These are phyloP conservation scores for Ectemnius continuus DNA, from an alignment of 2,888 invertebrate species.

Conservation along the genomic window DNA sequence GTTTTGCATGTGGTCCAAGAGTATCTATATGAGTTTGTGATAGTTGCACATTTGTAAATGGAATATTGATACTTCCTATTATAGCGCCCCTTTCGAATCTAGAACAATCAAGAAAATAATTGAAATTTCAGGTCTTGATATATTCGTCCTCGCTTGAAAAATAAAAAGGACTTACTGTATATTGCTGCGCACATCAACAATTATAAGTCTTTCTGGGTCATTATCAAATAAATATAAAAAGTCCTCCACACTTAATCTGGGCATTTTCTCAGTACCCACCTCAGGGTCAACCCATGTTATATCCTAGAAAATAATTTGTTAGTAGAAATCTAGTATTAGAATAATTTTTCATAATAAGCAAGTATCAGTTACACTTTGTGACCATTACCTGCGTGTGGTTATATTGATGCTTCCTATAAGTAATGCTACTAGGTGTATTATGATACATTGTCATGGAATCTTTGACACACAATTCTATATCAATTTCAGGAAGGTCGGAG, in stretches of 20 bases:
- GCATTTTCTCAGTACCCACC: slow-evolving; percentile 76
- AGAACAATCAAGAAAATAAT: slow-evolving; percentile 42
- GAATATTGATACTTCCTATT: slow-evolving; percentile 91
- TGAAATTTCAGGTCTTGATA: slow-evolving; percentile 27
- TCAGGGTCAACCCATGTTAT: slow-evolving; percentile 72
- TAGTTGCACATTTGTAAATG: slow-evolving; percentile 88
- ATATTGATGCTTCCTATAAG: slow-evolving; percentile 88
- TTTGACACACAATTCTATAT: slow-evolving; percentile 94
- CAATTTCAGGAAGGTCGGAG: slow-evolving; percentile 98
- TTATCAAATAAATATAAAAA: slow-evolving; percentile 86
- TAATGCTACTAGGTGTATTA: slow-evolving; percentile 92
- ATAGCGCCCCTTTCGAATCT: slow-evolving; percentile 90
- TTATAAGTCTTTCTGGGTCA: slow-evolving; percentile 80
- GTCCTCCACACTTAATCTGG: slow-evolving; percentile 92
- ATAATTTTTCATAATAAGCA: slow-evolving; percentile 2
- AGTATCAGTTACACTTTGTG: slow-evolving; percentile 19
- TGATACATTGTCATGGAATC: slow-evolving; percentile 92
- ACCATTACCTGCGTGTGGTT: slow-evolving; percentile 69
- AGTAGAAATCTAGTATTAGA: background rate
- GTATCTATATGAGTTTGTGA: slow-evolving; percentile 85
- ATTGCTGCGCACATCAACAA: slow-evolving; percentile 85
- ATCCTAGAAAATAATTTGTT: slow-evolving; percentile 55
- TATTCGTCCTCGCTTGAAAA: slow-evolving; percentile 6
- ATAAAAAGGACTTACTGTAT: slow-evolving; percentile 79
- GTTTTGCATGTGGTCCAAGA: slow-evolving; percentile 82